These are phyloP conservation scores for Diglossa cyanea DNA, from an alignment of 2,797 vertebrate species.

Conservation along the genomic window DNA sequence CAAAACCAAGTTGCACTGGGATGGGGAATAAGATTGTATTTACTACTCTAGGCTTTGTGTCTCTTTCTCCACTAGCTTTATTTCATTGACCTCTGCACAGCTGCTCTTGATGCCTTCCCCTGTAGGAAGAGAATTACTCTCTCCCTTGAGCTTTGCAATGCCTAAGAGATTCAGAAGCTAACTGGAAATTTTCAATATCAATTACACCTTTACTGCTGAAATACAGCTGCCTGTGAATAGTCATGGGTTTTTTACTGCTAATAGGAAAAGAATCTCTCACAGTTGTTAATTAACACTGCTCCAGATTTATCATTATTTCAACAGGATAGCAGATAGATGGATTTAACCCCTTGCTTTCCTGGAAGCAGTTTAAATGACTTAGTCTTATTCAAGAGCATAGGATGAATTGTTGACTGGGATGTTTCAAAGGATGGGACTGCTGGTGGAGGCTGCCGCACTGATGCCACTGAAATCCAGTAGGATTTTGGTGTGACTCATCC, in stretches of 20 bases:
- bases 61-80: neutral
- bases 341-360: slow-evolving; percentile 32
- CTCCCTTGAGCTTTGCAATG: neutral
- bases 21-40: neutral
- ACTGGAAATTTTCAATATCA: neutral
- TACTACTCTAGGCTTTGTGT: neutral
- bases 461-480: neutral
- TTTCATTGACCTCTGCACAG: neutral
- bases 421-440: neutral
- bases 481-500: neutral
- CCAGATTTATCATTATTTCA: slow-evolving; percentile 14
- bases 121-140: neutral
- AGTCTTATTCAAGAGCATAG: neutral
- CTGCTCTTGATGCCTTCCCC: neutral
- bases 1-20: neutral
- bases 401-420: neutral
- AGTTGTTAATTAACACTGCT: slow-evolving; percentile 44
- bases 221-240: slow-evolving; percentile 21
- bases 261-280: slow-evolving; percentile 22
- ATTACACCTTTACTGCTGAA: neutral
- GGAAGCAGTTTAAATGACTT: neutral
- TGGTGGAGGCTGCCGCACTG: neutral
- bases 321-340: neutral
- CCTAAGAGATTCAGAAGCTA: neutral
- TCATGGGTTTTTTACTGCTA: neutral